Evolutionary conservation across 2,113 vertebrate species (phyloP).

Genomic region (Petrocephalus zakoni): DNA sequence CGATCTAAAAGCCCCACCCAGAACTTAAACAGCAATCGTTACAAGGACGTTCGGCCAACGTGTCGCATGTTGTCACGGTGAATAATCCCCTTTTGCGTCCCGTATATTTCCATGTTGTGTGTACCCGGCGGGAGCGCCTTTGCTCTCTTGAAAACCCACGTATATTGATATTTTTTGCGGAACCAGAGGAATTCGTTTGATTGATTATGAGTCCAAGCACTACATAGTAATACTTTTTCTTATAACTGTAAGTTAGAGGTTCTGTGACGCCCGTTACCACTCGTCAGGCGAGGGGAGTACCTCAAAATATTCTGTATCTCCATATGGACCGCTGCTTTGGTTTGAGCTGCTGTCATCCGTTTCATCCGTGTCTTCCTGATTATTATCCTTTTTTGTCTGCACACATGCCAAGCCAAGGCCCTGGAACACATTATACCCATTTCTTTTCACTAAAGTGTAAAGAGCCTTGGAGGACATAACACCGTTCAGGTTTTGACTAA

Average conservation of each 20-base stretch:
- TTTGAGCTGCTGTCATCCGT: not conserved
- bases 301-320: not conserved
- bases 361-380: not conserved
- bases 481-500: constrained; percentile 6
- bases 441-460: constrained; percentile 15
- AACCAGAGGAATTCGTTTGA: not conserved
- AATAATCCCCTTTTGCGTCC: not conserved
- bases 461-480: constrained; percentile 11
- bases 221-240: not conserved
- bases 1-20: not conserved
- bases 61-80: not conserved
- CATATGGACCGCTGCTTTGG: not conserved
- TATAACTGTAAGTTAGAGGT: not conserved
- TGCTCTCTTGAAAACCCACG: constrained; percentile 6
- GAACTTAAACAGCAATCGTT: not conserved
- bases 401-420: constrained; percentile 1
- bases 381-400: not conserved
- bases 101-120: not conserved
- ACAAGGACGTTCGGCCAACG: not conserved
- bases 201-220: not conserved
- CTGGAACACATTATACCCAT: not conserved
- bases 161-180: not conserved
- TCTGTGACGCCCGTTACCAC: not conserved
- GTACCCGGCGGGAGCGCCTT: not conserved
- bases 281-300: not conserved